These are phyloP conservation scores for Ictalurus furcatus DNA, from an alignment of 2,113 vertebrate genomes.

Conservation along the genomic window DNA sequence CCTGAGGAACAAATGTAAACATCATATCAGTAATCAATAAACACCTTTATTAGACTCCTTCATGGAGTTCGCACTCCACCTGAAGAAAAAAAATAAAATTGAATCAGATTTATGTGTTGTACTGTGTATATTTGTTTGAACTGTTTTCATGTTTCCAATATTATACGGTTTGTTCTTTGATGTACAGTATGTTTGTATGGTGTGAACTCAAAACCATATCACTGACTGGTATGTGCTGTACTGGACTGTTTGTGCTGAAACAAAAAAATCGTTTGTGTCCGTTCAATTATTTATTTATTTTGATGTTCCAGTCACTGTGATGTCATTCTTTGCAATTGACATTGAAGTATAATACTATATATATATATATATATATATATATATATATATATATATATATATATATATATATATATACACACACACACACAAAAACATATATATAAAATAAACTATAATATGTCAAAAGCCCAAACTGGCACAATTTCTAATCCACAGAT, in stretches of 20 bases:
- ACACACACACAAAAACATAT: too few relatives aligned
- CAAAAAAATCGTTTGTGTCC: neutral
- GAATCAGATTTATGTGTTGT: neutral
- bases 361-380: neutral
- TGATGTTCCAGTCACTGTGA: neutral
- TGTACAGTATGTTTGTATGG: neutral
- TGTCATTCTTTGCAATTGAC: neutral
- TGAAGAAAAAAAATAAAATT: too few relatives aligned
- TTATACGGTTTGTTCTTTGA: neutral
- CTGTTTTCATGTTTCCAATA: neutral
- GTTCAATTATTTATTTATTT: neutral
- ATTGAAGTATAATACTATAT: neutral
- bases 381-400: neutral
- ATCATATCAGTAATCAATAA: neutral
- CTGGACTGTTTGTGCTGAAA: neutral
- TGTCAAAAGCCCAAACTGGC: neutral
- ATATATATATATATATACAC: too few relatives aligned
- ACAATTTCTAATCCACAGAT: neutral
- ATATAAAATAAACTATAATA: neutral
- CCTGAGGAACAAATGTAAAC: neutral
- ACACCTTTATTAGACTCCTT: neutral
- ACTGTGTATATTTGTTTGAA: neutral
- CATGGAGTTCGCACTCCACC: neutral
- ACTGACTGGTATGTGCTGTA: neutral
- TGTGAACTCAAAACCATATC: neutral